These are phyloP conservation scores for Ganaspis sp. DNA, from an alignment of 1,140 invertebrate genomes.

Conservation along the genomic window DNA sequence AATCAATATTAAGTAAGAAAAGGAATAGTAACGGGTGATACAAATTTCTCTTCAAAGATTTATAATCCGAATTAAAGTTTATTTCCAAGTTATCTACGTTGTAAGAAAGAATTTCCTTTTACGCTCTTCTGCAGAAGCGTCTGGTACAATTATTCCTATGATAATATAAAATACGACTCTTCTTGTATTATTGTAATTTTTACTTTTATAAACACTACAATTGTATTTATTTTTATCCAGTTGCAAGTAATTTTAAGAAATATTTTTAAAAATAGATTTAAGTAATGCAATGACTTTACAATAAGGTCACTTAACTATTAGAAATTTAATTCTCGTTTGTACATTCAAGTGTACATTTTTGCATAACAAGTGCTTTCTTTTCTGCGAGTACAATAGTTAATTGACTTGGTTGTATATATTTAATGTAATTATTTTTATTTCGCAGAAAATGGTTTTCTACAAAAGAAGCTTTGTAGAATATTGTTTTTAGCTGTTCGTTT, in stretches of 20 bases:
- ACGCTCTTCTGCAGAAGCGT: neutral
- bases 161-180: neutral
- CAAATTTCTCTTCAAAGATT: neutral
- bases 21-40: neutral
- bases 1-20: conserved; percentile 1
- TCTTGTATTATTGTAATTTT: neutral
- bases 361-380: too few relatives aligned
- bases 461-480: too few relatives aligned
- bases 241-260: neutral
- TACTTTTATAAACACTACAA: neutral
- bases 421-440: too few relatives aligned
- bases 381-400: too few relatives aligned
- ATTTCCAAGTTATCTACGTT: neutral
- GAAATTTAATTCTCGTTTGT: too few relatives aligned
- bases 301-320: too few relatives aligned
- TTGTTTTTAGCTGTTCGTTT: too few relatives aligned
- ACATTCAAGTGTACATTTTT: too few relatives aligned
- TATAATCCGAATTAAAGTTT: conserved; percentile 1
- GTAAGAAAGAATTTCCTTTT: neutral
- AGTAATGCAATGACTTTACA: neutral
- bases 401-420: too few relatives aligned
- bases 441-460: too few relatives aligned
- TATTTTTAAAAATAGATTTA: neutral
- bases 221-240: conserved; percentile 1
- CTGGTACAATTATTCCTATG: conserved; percentile 10